phyloP scores from a whole-genome alignment of 2,797 vertebrate species.

The Anabacerthia variegaticeps region DNA sequence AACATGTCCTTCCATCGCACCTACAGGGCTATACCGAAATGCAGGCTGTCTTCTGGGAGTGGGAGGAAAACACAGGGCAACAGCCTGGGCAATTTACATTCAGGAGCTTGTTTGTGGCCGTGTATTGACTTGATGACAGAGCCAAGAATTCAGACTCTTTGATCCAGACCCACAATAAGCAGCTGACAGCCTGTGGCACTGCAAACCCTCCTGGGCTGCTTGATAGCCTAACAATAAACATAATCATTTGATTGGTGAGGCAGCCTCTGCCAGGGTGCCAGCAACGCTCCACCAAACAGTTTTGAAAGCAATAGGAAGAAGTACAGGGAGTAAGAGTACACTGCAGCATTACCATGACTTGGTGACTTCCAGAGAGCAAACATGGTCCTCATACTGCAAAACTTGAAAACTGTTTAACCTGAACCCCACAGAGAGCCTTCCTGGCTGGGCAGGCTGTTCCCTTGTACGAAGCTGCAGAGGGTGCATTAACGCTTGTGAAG shows the following conservation, averaged over 20 bases:
- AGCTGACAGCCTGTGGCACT: not conserved
- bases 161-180: not conserved
- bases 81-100: not conserved
- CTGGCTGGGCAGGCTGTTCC: not conserved
- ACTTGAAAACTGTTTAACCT: not conserved
- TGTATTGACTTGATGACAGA: not conserved
- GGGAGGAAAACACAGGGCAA: not conserved
- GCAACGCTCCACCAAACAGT: not conserved
- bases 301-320: not conserved
- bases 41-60: not conserved
- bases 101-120: not conserved
- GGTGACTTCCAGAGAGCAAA: not conserved
- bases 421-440: not conserved
- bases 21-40: not conserved
- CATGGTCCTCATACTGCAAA: not conserved
- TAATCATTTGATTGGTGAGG: not conserved
- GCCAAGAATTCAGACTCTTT: not conserved
- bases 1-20: accelerated
- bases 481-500: not conserved
- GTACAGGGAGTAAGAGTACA: not conserved
- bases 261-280: not conserved
- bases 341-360: not conserved
- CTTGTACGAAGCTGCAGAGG: not conserved
- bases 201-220: not conserved
- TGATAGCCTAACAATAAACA: not conserved